Evolutionary conservation across 2,797 vertebrate genomes (phyloP), one percentile per base, ranked within the genome.

Genomic region (Margarornis squamiger): DNA sequence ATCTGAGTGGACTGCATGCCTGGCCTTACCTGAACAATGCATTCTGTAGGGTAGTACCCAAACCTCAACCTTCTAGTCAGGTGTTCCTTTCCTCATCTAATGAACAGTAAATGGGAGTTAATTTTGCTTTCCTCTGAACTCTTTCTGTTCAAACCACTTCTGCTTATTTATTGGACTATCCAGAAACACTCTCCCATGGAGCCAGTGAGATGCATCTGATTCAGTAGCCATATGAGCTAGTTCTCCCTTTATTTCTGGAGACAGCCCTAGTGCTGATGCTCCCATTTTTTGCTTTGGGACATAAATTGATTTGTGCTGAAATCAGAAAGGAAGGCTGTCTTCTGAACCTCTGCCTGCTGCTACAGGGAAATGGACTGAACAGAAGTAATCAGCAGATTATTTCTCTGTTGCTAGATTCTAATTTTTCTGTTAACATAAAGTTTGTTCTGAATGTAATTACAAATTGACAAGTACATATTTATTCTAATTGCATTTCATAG

Each of bases 401-500:
- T 77, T 78, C 66, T 86, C 41, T 49, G 0, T 12, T 59, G 49
- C 72, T 88, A 57, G 8, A 63, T 81, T 30, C 79, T 58, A 26
- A 58, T 51, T n/a, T 72, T 68, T 55, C 68, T 66, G 17, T 23
- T 72, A 94, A 78, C 8, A 1, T 75, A 66, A 88, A 91, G 46
- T 41, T 93, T 86, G 86, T 49, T 88, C 49, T 14, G 45, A 83
- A 86, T 55, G 66, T 21, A 88, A 92, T 96, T 93, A 75, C 86
- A 48, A 41, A 72, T 46, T 84, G 86, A 67, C 85, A 84, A 70
- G 76, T 83, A 58, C 83, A 49, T 65, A 81, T 90, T 86, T 48
- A 48, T 70, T 75, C 90, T 93, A 95, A 95, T 88, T 95, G 73
- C 39, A 58, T 92, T 92, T 93, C 92, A 32, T 75, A 62, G 77